Evolutionary conservation across 2,113 vertebrate species (phyloP).

Genomic region (Oreochromis niloticus): DNA sequence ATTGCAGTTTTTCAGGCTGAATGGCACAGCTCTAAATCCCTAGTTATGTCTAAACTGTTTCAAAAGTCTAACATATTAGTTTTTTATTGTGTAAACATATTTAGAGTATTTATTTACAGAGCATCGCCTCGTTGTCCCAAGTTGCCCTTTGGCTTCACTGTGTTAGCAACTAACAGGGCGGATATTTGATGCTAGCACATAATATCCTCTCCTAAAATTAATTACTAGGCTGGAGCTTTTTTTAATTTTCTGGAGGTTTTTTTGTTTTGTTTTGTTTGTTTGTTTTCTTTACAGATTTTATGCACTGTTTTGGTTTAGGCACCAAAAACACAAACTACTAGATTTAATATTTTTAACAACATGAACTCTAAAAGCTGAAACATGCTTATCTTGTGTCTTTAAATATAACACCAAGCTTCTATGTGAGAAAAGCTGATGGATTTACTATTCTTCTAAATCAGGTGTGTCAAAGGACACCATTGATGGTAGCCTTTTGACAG

Average conservation of each 20-base stretch:
- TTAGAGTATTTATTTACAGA: neutral
- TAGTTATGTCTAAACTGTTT: neutral
- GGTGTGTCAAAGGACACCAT: neutral
- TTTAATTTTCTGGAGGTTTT: no score
- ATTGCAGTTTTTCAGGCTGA: neutral
- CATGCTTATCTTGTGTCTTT: neutral
- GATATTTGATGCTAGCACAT: neutral
- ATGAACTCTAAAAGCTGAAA: neutral
- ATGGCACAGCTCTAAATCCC: neutral
- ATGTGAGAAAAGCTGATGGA: neutral
- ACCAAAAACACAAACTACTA: neutral
- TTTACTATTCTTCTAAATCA: neutral
- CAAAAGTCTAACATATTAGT: neutral
- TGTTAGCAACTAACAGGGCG: accelerated
- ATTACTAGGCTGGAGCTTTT: neutral
- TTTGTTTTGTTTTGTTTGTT: no score
- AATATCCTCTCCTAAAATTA: neutral
- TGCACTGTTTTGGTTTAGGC: neutral
- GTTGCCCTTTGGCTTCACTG: neutral
- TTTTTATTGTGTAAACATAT: neutral
- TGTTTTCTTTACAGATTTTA: neutral
- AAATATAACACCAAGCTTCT: neutral
- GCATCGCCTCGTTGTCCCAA: neutral
- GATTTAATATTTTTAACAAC: neutral
- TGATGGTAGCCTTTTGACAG: accelerated